These are phyloP conservation scores for Drosophila santomea DNA, from an alignment of 1,140 invertebrate genomes.

Conservation along the genomic window DNA sequence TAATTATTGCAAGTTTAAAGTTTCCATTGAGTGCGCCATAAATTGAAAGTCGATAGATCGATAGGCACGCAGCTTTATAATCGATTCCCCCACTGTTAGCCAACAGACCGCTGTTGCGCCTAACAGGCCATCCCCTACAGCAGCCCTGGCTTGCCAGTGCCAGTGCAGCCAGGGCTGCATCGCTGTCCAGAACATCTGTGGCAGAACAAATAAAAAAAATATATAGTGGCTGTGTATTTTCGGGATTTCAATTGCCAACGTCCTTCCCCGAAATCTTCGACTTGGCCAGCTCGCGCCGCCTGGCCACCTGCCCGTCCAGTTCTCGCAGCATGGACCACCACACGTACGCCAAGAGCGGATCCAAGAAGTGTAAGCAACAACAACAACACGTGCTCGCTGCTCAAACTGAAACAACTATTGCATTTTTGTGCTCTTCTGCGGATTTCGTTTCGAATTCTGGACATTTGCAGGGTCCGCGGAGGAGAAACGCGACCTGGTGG, in stretches of 20 bases:
- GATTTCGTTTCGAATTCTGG: background rate
- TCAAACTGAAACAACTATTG: background rate
- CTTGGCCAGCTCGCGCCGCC: background rate
- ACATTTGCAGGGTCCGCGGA: constrained; percentile 55
- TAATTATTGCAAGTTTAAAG: background rate
- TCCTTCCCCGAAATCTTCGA: background rate
- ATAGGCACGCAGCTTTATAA: background rate
- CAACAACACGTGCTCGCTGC: constrained; percentile 7
- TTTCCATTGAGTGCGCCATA: background rate
- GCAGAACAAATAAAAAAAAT: background rate
- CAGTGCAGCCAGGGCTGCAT: constrained; percentile 1
- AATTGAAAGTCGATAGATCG: background rate
- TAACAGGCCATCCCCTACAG: background rate
- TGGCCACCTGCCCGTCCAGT: background rate
- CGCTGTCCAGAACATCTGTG: constrained; percentile 2
- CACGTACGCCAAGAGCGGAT: constrained; percentile 75
- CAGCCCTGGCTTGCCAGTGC: background rate
- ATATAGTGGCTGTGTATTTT: background rate
- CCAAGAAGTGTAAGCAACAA: constrained; percentile 65
- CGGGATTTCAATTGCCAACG: background rate
- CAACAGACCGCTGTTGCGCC: background rate
- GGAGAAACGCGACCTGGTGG: constrained; percentile 59
- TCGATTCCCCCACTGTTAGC: background rate
- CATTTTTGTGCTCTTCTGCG: background rate
- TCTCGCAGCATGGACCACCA: constrained; percentile 68